Evolutionary conservation across 2,888 invertebrate genomes (phyloP).

Genomic region (Palloptera scutellata): DNA sequence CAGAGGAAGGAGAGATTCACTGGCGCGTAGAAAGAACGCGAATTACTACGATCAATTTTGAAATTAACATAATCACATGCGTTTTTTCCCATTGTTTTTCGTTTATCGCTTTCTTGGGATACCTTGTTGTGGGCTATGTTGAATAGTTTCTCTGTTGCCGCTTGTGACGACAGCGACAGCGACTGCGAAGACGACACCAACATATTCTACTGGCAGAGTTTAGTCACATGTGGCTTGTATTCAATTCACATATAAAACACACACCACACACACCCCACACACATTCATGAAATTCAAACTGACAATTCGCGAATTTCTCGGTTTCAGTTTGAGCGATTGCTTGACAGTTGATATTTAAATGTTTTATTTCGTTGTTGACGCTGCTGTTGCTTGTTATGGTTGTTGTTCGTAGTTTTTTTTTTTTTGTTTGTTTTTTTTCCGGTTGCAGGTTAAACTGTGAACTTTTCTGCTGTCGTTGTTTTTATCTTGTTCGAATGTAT

Average conservation of each 20-base stretch:
- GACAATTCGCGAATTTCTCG: constrained; percentile 31
- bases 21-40: constrained; percentile 29
- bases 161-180: not conserved
- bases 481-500: too few species aligned
- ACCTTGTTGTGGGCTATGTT: too few species aligned
- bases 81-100: constrained; percentile 12
- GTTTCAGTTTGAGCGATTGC: constrained; percentile 31
- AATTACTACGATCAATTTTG: constrained; percentile 32
- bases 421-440: too few species aligned
- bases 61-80: constrained; percentile 35
- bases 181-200: constrained; percentile 4
- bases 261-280: constrained; percentile 2
- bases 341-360: constrained; percentile 35
- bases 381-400: too few species aligned
- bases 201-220: not conserved
- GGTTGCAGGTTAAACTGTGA: too few species aligned
- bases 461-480: too few species aligned
- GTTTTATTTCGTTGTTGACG: not conserved
- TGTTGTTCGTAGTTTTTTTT: too few species aligned
- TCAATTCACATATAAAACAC: not conserved
- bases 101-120: not conserved
- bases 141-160: not conserved
- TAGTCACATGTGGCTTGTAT: not conserved
- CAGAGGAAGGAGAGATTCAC: constrained; percentile 17
- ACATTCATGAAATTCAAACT: constrained; percentile 28